These are phyloP conservation scores for Euglossa dilemma DNA, from an alignment of 1,140 invertebrate species.

Conservation along the genomic window DNA sequence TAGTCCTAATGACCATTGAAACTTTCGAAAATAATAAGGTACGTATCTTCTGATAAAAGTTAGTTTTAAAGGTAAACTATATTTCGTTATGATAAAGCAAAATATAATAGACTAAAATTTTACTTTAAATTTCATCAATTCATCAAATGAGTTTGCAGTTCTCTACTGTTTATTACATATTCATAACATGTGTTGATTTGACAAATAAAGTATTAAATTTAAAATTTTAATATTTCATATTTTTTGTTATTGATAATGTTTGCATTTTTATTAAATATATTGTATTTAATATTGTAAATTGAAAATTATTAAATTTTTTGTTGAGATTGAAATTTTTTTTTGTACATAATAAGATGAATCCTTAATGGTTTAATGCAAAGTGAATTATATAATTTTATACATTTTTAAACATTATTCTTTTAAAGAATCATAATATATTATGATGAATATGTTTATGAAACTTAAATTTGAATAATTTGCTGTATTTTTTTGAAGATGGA, in stretches of 20 bases:
- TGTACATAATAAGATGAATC: not conserved
- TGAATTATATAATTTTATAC: not conserved
- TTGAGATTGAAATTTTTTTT: conserved; percentile 2
- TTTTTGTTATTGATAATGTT: not conserved
- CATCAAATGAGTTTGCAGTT: conserved; percentile 51
- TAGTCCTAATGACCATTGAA: conserved; percentile 21
- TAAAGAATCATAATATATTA: not conserved
- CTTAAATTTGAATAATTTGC: not conserved
- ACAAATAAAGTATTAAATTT: conserved; percentile 11
- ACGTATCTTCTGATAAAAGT: not conserved
- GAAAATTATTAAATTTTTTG: not conserved
- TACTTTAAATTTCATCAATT: conserved; percentile 18
- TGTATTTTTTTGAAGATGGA: conserved; percentile 65
- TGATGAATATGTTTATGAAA: not conserved
- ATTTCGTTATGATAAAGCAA: not conserved
- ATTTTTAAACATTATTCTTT: not conserved
- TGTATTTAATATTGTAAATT: not conserved
- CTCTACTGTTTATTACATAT: conserved; percentile 17
- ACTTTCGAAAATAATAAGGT: conserved; percentile 29
- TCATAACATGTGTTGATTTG: conserved; percentile 4
- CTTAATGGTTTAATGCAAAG: not conserved
- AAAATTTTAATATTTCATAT: not conserved
- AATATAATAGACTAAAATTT: not conserved
- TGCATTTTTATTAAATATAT: not conserved
- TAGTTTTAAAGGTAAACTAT: not conserved